Conservation (phyloP, 2,113 vertebrate genomes). For the Athene noctua region DNA sequence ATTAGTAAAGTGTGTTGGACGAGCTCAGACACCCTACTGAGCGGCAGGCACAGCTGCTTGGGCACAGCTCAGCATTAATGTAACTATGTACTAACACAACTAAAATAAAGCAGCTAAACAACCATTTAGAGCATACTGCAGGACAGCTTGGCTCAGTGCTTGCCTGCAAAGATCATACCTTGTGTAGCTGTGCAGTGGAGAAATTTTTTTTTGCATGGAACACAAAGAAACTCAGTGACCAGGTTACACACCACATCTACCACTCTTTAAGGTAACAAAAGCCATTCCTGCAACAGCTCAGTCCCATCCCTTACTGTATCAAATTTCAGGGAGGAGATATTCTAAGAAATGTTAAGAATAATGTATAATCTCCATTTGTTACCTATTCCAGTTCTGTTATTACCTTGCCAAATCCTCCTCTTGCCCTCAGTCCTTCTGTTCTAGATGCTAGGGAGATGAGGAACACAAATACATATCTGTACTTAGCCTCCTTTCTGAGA, state of each 20-base stretch:
- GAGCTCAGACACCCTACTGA: neutral
- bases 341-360: neutral
- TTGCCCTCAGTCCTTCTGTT: neutral
- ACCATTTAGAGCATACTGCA: neutral
- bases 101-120: neutral
- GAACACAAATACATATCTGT: neutral
- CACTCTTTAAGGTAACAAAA: neutral
- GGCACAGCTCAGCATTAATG: neutral
- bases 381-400: neutral
- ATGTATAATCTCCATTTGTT: neutral
- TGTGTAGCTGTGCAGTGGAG: neutral
- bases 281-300: neutral
- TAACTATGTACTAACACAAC: neutral
- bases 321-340: neutral
- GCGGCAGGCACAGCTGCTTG: neutral
- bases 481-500: neutral
- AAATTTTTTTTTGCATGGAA: neutral
- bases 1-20: neutral
- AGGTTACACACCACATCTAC: neutral
- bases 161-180: neutral
- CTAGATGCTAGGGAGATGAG: neutral
- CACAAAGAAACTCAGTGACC: neutral
- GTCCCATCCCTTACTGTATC: neutral
- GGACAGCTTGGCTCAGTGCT: neutral
- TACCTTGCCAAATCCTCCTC: neutral